A percentile compares a stretch with the other conserved stretches of the same genome.
These are phyloP conservation scores for Dorcus parallelipipedus DNA, from an alignment of 2,888 invertebrate species.

Conservation along the genomic window DNA sequence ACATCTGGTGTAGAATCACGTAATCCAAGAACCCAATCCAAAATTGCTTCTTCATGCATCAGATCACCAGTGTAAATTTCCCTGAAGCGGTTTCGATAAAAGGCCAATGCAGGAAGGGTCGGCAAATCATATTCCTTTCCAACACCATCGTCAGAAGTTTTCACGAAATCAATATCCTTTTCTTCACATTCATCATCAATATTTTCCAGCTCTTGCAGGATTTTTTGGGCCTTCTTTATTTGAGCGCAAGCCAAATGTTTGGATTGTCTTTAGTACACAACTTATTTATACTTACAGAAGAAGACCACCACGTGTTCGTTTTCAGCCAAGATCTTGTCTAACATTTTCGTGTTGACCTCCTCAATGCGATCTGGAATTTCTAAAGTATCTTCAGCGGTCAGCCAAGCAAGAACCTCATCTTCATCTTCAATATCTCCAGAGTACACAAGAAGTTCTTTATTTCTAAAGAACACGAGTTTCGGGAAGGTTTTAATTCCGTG, in stretches of 20 bases:
- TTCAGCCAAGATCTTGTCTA: constrained; percentile 84
- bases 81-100: constrained; percentile 84
- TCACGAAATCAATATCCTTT: constrained; percentile 86
- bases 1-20: constrained; percentile 83
- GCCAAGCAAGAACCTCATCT: constrained; percentile 87
- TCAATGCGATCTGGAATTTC: constrained; percentile 92
- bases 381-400: constrained; percentile 85
- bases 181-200: constrained; percentile 93
- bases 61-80: constrained; percentile 85
- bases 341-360: constrained; percentile 85
- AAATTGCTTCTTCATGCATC: constrained; percentile 86
- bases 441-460: constrained; percentile 83
- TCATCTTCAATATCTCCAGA: constrained; percentile 84
- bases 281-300: constrained; percentile 71
- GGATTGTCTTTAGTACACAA: background rate
- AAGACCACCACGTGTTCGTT: constrained; percentile 88
- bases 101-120: constrained; percentile 76
- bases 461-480: constrained; percentile 84
- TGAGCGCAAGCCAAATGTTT: constrained; percentile 36
- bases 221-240: constrained; percentile 88
- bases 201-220: constrained; percentile 83
- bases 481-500: constrained; percentile 83
- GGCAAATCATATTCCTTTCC: constrained; percentile 84
- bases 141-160: constrained; percentile 84
- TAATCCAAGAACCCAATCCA: constrained; percentile 85